Evolutionary conservation across 1,140 invertebrate species (phyloP).

Genomic region (Mesaphorura yosii): DNA sequence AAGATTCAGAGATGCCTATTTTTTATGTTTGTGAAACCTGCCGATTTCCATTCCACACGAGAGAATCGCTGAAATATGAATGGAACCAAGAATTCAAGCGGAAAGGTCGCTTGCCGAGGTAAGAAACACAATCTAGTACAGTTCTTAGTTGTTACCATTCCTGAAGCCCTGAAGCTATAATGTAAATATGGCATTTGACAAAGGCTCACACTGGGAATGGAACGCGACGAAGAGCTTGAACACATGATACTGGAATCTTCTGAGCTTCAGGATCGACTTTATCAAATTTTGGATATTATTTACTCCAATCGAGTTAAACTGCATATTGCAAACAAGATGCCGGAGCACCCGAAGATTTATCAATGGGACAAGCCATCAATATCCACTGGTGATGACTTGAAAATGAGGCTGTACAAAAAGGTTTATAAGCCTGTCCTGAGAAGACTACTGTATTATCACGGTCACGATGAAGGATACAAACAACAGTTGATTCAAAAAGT

Average conservation of each 20-base stretch:
- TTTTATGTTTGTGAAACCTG: slow-evolving; percentile 84
- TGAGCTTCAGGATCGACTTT: slow-evolving; percentile 55
- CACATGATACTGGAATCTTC: slow-evolving; percentile 40
- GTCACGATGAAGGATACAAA: background rate
- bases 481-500: background rate
- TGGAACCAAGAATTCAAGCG: slow-evolving; percentile 81
- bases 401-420: slow-evolving; percentile 12
- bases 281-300: slow-evolving; percentile 54
- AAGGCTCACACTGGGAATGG: too few relatives aligned
- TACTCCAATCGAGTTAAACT: slow-evolving; percentile 61
- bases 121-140: too few relatives aligned
- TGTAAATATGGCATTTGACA: too few relatives aligned
- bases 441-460: slow-evolving; percentile 10
- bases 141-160: too few relatives aligned
- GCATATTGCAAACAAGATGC: slow-evolving; percentile 50
- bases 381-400: slow-evolving; percentile 4
- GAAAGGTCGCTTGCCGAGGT: slow-evolving; percentile 59
- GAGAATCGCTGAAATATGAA: too few relatives aligned
- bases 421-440: slow-evolving; percentile 15
- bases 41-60: slow-evolving; percentile 59
- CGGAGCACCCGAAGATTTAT: slow-evolving; percentile 22
- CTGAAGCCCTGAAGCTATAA: too few relatives aligned
- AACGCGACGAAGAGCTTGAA: too few relatives aligned
- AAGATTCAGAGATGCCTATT: slow-evolving; percentile 68
- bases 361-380: slow-evolving; percentile 13